Evolutionary conservation across 2,113 vertebrate species (phyloP).

Genomic region (Coturnix japonica): DNA sequence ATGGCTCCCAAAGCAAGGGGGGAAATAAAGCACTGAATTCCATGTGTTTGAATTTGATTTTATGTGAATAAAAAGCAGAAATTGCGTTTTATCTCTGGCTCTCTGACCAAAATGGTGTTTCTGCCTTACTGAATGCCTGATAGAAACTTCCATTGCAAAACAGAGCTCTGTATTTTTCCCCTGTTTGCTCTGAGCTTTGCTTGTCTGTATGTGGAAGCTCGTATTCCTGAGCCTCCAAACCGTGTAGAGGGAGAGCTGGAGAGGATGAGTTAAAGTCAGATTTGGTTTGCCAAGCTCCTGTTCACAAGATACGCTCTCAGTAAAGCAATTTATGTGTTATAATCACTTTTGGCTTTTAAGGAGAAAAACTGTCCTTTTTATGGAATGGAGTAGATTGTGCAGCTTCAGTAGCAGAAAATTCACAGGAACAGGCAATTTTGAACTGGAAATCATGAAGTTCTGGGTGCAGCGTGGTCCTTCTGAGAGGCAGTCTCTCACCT

Average conservation of each 20-base stretch:
- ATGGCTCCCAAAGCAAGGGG: neutral
- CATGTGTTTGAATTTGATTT: neutral
- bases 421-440: neutral
- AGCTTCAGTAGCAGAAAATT: neutral
- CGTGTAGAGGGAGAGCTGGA: neutral
- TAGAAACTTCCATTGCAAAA: neutral
- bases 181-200: neutral
- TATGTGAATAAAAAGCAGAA: neutral
- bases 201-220: neutral
- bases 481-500: neutral
- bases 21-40: neutral
- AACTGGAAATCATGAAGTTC: neutral
- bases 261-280: neutral
- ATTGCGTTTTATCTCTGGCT: neutral
- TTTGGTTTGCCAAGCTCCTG: neutral
- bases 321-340: slow-evolving; percentile 37
- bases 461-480: neutral
- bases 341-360: slow-evolving; percentile 11
- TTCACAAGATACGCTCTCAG: slow-evolving; percentile 7
- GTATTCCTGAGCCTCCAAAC: neutral
- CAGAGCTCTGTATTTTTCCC: neutral
- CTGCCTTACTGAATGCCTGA: neutral
- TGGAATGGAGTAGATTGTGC: neutral
- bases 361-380: neutral
- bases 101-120: neutral